Base-by-base conservation (phyloP, 2,797 vertebrate genomes). In the Acipenser transmontanus region DNA sequence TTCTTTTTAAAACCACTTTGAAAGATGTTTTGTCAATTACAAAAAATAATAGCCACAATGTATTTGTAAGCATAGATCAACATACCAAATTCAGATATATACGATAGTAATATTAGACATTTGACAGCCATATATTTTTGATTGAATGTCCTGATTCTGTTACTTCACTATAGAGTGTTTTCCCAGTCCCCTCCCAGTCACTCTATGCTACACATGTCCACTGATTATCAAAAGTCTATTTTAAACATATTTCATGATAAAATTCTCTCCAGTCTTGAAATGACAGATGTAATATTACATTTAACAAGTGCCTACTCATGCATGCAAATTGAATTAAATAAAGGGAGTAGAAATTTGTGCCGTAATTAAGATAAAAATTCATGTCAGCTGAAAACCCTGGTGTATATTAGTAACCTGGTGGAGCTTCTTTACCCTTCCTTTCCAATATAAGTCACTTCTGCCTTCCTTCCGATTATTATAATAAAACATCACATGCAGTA, bases 301-400 rank as follows among this genome's bases (percentile, higher is more conserved):
- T 90, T 91, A 92, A 91, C 89, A 88, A 89, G 89, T 85, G 84
- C 82, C 85, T 84, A 91, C 86, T 80, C 88, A 89, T 89, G 89
- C 90, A 90, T 92, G 90, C 87, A 92, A 91, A 91, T 91, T 92
- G 88, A 91, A 90, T 91, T 89, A 91, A 89, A 91, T 88, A 88
- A 88, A 88, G 88, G 89, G 87, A 91, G 87, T 88, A 88, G 85
- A 89, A 89, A 90, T 89, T 87, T 90, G 83, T 85, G 82, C 8
- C 75, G 89, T 92, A 92, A 91, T 91, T 91, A 92, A 92, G 90
- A 92, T 91, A 91, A 91, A 92, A 91, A 88, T 89, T 86, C 85
- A 78, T 88, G 89, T 92, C 90, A 90, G 86, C 78, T 81, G 81
- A 89, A 57, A 88, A 80, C 85, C 84, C 84, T 86, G 73, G 85